These are phyloP conservation scores for Himalopsyche phryganea DNA, from an alignment of 1,140 invertebrate species.

Conservation along the genomic window DNA sequence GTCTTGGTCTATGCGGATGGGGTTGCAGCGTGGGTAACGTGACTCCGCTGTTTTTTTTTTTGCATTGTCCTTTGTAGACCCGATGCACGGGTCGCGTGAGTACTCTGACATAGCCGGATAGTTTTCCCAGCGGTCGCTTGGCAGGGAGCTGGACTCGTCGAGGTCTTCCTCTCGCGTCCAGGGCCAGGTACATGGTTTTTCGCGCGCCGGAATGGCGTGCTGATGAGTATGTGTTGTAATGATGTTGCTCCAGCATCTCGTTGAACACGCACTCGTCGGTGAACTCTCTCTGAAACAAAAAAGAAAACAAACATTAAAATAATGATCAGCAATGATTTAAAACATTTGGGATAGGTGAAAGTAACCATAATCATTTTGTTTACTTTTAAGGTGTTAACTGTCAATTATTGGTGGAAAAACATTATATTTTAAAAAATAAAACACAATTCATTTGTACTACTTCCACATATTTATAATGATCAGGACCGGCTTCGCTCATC, in stretches of 20 bases:
- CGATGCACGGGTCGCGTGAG: slow-evolving; percentile 61
- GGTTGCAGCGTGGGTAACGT: slow-evolving; percentile 37
- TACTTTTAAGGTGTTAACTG: too few species aligned
- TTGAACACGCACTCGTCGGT: slow-evolving; percentile 82
- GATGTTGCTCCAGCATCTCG: slow-evolving; percentile 77
- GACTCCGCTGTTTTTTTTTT: slow-evolving; percentile 37
- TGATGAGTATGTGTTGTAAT: slow-evolving; percentile 82
- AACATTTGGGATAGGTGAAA: too few species aligned
- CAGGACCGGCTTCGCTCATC: too few species aligned
- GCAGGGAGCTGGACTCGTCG: slow-evolving; percentile 66
- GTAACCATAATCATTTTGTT: too few species aligned
- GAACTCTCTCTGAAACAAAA: slow-evolving; percentile 74
- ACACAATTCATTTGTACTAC: too few species aligned
- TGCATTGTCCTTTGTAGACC: slow-evolving; percentile 58
- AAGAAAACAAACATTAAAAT: slow-evolving; percentile 33
- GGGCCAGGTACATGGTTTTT: slow-evolving; percentile 70
- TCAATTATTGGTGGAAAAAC: too few species aligned
- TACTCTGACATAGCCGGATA: slow-evolving; percentile 66
- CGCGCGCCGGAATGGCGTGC: slow-evolving; percentile 66
- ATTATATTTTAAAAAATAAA: too few species aligned
- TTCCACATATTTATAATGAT: too few species aligned
- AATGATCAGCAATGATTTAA: too few species aligned
- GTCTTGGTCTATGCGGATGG: slow-evolving; percentile 42
- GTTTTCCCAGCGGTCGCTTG: slow-evolving; percentile 63
- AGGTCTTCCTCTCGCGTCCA: slow-evolving; percentile 67